phyloP scores from a whole-genome alignment of 2,888 invertebrate genomes.

The Junonia oenone region DNA sequence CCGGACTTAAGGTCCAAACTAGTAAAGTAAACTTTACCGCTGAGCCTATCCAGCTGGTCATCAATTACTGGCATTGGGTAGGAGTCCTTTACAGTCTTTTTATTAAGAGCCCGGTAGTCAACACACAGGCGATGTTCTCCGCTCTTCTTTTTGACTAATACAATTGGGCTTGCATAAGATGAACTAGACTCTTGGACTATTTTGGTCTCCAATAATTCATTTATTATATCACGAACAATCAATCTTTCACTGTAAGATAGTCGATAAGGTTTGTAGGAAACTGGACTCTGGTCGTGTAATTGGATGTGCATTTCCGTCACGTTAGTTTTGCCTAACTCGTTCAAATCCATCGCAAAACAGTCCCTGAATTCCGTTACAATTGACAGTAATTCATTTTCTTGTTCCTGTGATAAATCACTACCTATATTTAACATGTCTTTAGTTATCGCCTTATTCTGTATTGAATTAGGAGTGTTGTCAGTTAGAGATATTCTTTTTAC shows the following conservation, averaged over 20 bases:
- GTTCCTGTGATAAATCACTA: not conserved
- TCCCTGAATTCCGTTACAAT: too few relatives aligned
- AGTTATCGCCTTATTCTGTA: not conserved
- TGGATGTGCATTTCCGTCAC: conserved; percentile 28
- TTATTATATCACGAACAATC: conserved; percentile 24
- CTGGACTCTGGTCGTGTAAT: conserved; percentile 21
- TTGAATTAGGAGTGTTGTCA: not conserved
- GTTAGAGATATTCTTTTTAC: not conserved
- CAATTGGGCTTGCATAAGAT: conserved; percentile 33
- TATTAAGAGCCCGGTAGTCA: conserved; percentile 30
- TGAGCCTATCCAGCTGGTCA: conserved; percentile 23
- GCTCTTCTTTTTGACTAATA: conserved; percentile 32
- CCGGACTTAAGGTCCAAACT: conserved; percentile 27
- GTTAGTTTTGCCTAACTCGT: conserved; percentile 24
- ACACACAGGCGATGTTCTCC: conserved; percentile 27
- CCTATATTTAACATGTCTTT: not conserved
- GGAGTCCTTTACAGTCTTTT: conserved; percentile 26
- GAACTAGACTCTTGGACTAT: conserved; percentile 29
- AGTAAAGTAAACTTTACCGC: conserved; percentile 21
- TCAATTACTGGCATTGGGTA: conserved; percentile 32
- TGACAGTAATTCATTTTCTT: too few relatives aligned
- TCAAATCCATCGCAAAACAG: conserved; percentile 25
- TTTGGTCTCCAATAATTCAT: conserved; percentile 27
- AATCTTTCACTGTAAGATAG: conserved; percentile 25
- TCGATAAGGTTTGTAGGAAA: conserved; percentile 30